phyloP scores from a whole-genome alignment of 1,140 invertebrate species.

The Euura saliciscinereae region DNA sequence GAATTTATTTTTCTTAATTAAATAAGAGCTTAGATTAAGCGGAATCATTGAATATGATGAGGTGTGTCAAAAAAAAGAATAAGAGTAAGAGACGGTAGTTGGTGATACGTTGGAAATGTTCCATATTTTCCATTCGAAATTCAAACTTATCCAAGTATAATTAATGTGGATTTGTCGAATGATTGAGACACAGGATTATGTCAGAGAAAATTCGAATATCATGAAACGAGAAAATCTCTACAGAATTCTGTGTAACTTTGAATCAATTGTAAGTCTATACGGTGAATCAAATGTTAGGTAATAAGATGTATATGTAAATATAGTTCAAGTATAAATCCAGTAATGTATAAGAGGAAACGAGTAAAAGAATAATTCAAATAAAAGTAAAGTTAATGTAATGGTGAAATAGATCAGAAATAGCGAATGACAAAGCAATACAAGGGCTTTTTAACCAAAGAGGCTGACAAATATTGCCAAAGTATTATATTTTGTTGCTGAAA shows the following conservation, averaged over 20 bases:
- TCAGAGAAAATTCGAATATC: neutral
- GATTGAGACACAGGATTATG: no score
- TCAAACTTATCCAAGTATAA: neutral
- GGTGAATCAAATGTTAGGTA: constrained; percentile 1
- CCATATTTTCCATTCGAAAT: neutral
- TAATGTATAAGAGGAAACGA: neutral
- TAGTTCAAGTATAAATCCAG: neutral
- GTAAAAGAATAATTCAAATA: neutral
- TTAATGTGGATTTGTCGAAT: no score
- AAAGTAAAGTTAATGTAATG: neutral
- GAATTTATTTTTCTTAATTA: no score
- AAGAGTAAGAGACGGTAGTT: neutral
- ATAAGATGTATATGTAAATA: constrained; percentile 1
- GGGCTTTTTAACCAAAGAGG: constrained; percentile 51
- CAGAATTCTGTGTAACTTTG: neutral
- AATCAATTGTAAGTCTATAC: neutral
- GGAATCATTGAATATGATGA: neutral
- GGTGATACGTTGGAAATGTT: neutral
- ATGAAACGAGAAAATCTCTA: neutral
- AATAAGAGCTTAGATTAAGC: no score
- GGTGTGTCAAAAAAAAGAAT: neutral
- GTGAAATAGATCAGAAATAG: neutral
- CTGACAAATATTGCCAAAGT: constrained; percentile 60
- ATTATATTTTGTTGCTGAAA: constrained; percentile 42
- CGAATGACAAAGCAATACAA: constrained; percentile 27